Conservation (phyloP, 1,140 invertebrate species). For the Bradysia coprophila region DNA sequence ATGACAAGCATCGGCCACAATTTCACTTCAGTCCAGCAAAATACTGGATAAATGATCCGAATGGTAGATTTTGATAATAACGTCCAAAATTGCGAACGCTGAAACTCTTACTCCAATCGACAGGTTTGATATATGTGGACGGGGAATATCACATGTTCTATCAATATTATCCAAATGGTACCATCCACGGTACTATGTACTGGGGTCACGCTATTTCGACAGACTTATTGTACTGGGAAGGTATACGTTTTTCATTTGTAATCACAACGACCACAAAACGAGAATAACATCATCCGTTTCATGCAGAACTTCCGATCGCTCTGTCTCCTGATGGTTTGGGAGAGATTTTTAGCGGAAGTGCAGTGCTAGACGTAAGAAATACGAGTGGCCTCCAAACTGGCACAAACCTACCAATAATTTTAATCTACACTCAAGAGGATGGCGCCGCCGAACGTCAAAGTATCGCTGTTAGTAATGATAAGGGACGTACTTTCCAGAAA, state of each 20-base stretch:
- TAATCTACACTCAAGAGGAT: neutral
- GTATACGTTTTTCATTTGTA: too few species aligned
- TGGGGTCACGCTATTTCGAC: neutral
- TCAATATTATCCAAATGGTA: neutral
- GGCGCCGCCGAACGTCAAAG: neutral
- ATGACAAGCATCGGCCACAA: neutral
- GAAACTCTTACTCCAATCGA: too few species aligned
- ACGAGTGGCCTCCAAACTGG: neutral
- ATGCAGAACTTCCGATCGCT: too few species aligned
- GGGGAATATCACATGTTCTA: neutral
- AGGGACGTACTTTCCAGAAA: neutral
- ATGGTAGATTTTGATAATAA: too few species aligned
- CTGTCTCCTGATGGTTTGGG: neutral
- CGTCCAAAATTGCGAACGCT: too few species aligned
- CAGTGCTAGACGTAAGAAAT: neutral
- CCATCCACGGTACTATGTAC: neutral
- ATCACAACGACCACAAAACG: too few species aligned
- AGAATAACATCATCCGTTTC: too few species aligned
- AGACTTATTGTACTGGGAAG: neutral
- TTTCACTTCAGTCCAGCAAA: neutral
- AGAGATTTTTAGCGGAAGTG: neutral
- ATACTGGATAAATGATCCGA: neutral
- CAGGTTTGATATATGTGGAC: neutral
- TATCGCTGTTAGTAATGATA: neutral
- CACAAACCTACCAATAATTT: neutral